Evolutionary conservation across 2,888 invertebrate species (phyloP).

Genomic region (Teleiodes luculella): DNA sequence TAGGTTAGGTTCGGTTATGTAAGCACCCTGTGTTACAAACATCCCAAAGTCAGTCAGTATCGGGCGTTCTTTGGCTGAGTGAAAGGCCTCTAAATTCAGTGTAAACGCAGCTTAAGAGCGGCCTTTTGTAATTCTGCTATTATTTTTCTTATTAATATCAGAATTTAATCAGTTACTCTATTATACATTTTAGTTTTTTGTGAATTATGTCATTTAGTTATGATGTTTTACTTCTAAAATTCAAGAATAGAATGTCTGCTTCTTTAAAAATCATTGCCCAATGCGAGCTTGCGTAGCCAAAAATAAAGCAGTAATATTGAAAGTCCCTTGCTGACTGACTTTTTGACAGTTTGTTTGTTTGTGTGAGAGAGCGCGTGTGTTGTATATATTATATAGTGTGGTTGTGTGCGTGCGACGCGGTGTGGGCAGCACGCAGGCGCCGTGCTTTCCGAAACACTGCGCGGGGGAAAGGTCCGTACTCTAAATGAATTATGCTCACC

Average conservation of each 20-base stretch:
- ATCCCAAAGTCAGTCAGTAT: neutral
- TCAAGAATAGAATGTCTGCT: too few relatives aligned
- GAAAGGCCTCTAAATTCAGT: too few relatives aligned
- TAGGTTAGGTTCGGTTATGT: conserved; percentile 59
- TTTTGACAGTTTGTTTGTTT: neutral
- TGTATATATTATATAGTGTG: conserved; percentile 13
- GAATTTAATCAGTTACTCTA: too few relatives aligned
- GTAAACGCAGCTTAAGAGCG: too few relatives aligned
- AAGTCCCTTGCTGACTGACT: neutral
- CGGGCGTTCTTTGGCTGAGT: too few relatives aligned
- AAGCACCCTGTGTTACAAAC: conserved; percentile 17
- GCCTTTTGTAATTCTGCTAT: too few relatives aligned
- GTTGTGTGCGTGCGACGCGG: conserved; percentile 10
- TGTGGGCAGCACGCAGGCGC: conserved; percentile 6
- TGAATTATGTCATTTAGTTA: too few relatives aligned
- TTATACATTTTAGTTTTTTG: too few relatives aligned
- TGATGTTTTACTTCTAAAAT: too few relatives aligned
- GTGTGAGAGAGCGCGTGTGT: conserved; percentile 11
- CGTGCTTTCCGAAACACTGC: neutral
- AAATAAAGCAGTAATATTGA: neutral
- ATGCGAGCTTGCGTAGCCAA: neutral
- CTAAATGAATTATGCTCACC: neutral
- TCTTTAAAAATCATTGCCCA: neutral
- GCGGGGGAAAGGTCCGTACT: neutral
- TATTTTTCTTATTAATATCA: too few relatives aligned